Percentiles rank a stretch among this genome's conserved stretches.
Conservation (phyloP, 2,113 vertebrate species). For the Pardalotus punctatus region DNA sequence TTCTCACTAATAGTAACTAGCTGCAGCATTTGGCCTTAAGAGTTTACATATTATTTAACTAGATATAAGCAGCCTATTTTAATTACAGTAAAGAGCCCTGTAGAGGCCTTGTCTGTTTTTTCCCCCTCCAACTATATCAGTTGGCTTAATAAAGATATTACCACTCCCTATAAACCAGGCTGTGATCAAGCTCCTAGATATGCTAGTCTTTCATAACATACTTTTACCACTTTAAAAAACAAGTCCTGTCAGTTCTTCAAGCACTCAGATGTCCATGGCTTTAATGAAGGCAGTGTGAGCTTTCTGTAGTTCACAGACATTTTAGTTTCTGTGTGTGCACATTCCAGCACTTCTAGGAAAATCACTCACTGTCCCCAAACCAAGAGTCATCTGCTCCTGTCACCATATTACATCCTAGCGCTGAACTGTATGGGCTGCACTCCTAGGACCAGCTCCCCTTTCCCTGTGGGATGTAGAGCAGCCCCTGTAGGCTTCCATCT, state of each 20-base stretch:
- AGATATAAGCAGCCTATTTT: constrained; percentile 47
- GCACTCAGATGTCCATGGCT: not conserved
- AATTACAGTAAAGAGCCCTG: constrained; percentile 44
- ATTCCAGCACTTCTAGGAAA: constrained; percentile 10
- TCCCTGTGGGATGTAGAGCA: not conserved
- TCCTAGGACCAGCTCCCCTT: not conserved
- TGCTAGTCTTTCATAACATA: not conserved
- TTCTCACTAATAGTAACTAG: constrained; percentile 56
- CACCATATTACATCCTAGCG: not conserved
- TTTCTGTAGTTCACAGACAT: not conserved
- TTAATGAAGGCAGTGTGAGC: not conserved
- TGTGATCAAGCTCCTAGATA: constrained; percentile 26
- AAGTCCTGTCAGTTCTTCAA: not conserved
- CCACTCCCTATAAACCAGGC: constrained; percentile 11
- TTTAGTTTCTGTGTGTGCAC: not conserved
- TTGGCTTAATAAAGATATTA: constrained; percentile 59
- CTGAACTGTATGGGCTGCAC: not conserved
- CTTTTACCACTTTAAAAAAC: not conserved
- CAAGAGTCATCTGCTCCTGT: not conserved
- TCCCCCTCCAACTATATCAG: constrained; percentile 49
- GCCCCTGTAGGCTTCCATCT: not conserved
- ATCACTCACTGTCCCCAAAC: not conserved
- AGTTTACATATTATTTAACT: constrained; percentile 60
- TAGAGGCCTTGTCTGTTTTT: constrained; percentile 29
- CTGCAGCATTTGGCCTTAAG: constrained; percentile 58